Conservation (phyloP, 2,113 vertebrate genomes). For the Melanerpes aurifrons region DNA sequence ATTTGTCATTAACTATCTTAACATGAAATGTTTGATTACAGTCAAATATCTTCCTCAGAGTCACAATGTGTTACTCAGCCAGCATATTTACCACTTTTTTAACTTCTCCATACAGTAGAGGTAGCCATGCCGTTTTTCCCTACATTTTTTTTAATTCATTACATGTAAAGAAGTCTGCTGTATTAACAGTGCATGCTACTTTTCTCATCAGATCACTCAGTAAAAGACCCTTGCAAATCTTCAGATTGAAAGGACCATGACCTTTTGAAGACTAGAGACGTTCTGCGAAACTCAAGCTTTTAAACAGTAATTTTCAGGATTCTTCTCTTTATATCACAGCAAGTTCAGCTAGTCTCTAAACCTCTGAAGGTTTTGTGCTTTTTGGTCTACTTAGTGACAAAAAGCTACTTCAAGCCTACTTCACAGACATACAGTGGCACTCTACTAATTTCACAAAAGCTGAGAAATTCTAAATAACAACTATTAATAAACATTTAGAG, state of each 20-base stretch:
- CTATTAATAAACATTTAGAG: not conserved
- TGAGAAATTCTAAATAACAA: not conserved
- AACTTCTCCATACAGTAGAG: not conserved
- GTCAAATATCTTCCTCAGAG: accelerated
- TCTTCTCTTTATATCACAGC: not conserved
- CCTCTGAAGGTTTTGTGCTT: not conserved
- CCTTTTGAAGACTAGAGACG: not conserved
- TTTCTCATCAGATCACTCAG: not conserved
- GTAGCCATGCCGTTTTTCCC: not conserved
- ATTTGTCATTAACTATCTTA: not conserved
- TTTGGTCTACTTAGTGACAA: not conserved
- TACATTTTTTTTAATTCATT: not conserved
- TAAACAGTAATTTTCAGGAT: not conserved
- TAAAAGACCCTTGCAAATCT: not conserved
- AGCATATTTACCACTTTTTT: not conserved
- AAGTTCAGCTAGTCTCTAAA: not conserved
- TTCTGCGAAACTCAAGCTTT: not conserved
- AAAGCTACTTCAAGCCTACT: not conserved
- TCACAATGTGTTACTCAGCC: not conserved
- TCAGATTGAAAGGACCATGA: not conserved
- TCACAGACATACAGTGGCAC: not conserved
- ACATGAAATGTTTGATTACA: not conserved
- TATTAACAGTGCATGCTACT: not conserved
- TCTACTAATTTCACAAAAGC: not conserved
- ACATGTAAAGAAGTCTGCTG: not conserved